A percentile compares a stretch with the other conserved stretches of the same genome.
Evolutionary conservation across 1,140 invertebrate species (phyloP).

Genomic region (Procambarus virginalis): DNA sequence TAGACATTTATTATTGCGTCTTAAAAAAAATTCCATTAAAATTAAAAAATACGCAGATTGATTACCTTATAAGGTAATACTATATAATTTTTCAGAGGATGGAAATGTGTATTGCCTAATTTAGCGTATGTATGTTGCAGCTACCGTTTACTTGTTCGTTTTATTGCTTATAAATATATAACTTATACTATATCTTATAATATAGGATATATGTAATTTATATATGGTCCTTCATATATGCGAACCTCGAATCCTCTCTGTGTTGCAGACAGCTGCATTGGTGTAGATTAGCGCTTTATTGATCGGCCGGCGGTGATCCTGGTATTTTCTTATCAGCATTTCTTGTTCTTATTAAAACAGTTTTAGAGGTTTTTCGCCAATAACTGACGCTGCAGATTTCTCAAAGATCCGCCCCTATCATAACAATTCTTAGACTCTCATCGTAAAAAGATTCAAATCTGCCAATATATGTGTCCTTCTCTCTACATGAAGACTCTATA

Average conservation of each 20-base stretch:
- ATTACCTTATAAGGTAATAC: too few relatives aligned
- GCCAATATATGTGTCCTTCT: background rate
- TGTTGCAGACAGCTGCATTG: background rate
- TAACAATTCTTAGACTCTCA: constrained; percentile 8
- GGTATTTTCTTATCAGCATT: background rate
- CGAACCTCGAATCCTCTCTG: background rate
- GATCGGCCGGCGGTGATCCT: background rate
- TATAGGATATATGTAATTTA: too few relatives aligned
- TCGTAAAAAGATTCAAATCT: background rate
- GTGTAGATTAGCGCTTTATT: background rate
- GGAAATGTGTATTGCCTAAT: too few relatives aligned
- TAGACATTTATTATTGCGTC: too few relatives aligned
- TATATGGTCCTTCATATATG: too few relatives aligned
- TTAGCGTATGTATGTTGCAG: too few relatives aligned
- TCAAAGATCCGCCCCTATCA: constrained; percentile 55
- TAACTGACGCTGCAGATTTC: constrained; percentile 60
- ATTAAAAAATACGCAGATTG: too few relatives aligned
- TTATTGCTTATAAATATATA: too few relatives aligned
- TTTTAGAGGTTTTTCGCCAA: constrained; percentile 27
- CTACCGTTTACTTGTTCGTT: too few relatives aligned
- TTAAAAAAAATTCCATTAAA: too few relatives aligned
- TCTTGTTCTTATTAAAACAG: background rate
- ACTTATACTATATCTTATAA: too few relatives aligned
- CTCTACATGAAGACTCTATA: background rate
- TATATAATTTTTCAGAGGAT: too few relatives aligned